phyloP scores from a whole-genome alignment of 2,113 vertebrate species.

The Callaeas wilsoni region DNA sequence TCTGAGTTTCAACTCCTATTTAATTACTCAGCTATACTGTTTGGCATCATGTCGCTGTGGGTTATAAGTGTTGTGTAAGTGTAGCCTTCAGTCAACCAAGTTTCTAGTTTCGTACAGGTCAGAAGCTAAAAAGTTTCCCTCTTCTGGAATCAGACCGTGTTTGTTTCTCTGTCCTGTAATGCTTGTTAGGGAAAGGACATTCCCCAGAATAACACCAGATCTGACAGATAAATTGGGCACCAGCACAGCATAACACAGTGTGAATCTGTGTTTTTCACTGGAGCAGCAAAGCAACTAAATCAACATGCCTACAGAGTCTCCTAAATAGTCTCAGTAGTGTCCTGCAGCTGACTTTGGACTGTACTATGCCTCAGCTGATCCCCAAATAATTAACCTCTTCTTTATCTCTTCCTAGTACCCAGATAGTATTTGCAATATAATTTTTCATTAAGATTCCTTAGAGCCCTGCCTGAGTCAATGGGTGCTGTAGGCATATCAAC shows the following conservation, averaged over 20 bases:
- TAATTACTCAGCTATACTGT: background rate
- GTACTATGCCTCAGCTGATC: background rate
- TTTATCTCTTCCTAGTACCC: background rate
- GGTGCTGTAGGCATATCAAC: background rate
- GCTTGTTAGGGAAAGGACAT: conserved; percentile 14
- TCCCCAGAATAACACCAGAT: background rate
- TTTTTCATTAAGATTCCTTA: background rate
- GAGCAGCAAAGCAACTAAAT: conserved; percentile 21
- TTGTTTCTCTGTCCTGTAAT: background rate
- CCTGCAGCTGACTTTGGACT: background rate
- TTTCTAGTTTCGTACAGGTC: background rate
- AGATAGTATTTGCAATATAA: background rate
- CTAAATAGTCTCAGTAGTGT: background rate
- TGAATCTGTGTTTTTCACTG: conserved; percentile 20
- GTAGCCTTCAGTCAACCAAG: background rate
- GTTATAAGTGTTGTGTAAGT: background rate
- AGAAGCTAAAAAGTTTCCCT: background rate
- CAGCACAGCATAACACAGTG: background rate
- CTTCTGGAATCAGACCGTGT: background rate
- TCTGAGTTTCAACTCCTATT: background rate
- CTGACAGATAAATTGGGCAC: background rate
- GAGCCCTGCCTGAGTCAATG: background rate
- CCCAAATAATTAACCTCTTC: background rate
- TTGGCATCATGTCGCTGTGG: background rate
- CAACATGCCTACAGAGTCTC: background rate